phyloP scores from a whole-genome alignment of 2,888 invertebrate species.

The Mantis religiosa region DNA sequence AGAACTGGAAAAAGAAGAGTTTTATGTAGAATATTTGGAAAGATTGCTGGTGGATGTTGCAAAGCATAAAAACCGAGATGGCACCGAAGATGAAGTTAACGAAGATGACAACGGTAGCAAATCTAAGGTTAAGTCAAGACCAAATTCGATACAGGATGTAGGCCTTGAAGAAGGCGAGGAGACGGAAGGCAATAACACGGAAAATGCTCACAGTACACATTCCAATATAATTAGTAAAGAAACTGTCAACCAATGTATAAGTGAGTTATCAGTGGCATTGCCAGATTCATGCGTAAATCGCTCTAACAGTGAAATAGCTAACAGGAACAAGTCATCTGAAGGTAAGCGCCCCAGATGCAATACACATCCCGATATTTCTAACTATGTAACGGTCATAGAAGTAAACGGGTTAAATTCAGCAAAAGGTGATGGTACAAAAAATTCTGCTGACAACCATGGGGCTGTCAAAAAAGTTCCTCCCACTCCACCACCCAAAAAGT shows the following conservation, averaged over 20 bases:
- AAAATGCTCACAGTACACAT: conserved; percentile 34
- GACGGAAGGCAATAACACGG: conserved; percentile 10
- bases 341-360: conserved; percentile 17
- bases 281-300: conserved; percentile 23
- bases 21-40: conserved; percentile 86
- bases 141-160: background rate
- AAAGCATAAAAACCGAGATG: conserved; percentile 64
- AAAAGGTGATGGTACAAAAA: conserved; percentile 50
- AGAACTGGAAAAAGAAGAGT: conserved; percentile 85
- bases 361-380: conserved; percentile 40
- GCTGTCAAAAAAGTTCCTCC: conserved; percentile 35
- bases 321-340: conserved; percentile 34
- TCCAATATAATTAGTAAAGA: conserved; percentile 33
- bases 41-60: conserved; percentile 80
- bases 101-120: conserved; percentile 42
- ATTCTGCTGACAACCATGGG: conserved; percentile 47
- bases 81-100: conserved; percentile 44
- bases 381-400: conserved; percentile 85
- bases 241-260: conserved; percentile 63
- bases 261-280: conserved; percentile 55
- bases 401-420: conserved; percentile 63
- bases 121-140: conserved; percentile 33
- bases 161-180: background rate
- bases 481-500: conserved; percentile 36
- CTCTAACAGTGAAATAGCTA: conserved; percentile 51